phyloP scores from a whole-genome alignment of 2,113 vertebrate genomes.

The Neodon shergylaensis region DNA sequence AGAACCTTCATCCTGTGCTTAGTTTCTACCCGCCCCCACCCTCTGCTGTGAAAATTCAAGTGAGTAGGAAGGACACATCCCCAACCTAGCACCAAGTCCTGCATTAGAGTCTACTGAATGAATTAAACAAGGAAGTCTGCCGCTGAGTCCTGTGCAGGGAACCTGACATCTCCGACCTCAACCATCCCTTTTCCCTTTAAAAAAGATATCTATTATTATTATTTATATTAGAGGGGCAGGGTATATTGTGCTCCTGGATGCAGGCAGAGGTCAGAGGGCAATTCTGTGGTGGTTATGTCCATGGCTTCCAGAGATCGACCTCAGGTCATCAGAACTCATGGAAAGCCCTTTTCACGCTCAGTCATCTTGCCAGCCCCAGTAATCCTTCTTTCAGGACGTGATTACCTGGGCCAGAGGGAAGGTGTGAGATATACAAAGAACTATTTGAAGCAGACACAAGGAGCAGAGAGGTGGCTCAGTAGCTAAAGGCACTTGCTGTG shows the following conservation, averaged over 20 bases:
- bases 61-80: neutral
- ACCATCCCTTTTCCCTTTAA: neutral
- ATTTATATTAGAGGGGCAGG: too few species aligned
- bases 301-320: neutral
- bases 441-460: neutral
- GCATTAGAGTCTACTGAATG: neutral
- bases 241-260: neutral
- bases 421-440: conserved; percentile 9
- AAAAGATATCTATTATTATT: neutral
- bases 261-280: neutral
- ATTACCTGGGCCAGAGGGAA: conserved; percentile 12
- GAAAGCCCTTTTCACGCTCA: neutral
- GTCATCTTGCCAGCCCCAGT: neutral
- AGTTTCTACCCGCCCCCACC: neutral
- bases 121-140: conserved; percentile 13
- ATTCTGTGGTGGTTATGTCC: neutral
- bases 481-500: neutral
- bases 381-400: conserved; percentile 21
- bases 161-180: neutral
- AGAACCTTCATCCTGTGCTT: neutral
- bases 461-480: neutral
- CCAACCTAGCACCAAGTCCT: neutral
- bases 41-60: neutral
- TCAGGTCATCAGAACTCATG: neutral
- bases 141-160: neutral